Evolutionary conservation across 2,888 invertebrate species (phyloP), one percentile per base, ranked within the genome.

Genomic region (Isotomurus palustris): DNA sequence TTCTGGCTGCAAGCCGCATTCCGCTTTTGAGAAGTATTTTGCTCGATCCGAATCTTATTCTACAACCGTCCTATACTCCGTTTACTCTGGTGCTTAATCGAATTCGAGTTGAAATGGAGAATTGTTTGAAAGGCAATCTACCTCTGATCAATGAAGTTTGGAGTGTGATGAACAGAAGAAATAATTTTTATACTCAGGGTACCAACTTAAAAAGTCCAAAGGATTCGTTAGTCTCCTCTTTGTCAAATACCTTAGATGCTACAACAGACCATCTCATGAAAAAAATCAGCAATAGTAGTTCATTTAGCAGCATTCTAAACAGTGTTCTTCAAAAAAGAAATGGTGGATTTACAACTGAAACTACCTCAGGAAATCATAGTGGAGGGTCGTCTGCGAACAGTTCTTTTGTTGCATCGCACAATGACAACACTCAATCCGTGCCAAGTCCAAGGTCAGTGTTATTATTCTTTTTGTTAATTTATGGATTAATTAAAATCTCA

Each of bases 21-120:
- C 70, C 70, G 14, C 44, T 70, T 10, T 53, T 70, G 22, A 61
- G 52, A 22, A 64, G 68, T 25, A 45, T 70, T 1, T 53, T 70
- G 43, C 49, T 70, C 5, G 68, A 70, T 53, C 56, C 67, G 1
- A 61, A 53, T 21, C 45, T 70, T 6, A 70, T 67, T 36, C 54
- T 70, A 3, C 70, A 70, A 40, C 70, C 70, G 56, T 66, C 64
- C 64, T 70, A 58, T 40, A 35, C 60, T n/a, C 65, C 68, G 12
- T 64, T 70, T 38, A 53, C 64, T 21, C 60, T 62, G 10, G 56
- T 70, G 51, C 56, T 70, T 38, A 70, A 70, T 47, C 45, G 67
- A 48, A 60, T 69, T 47, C 58, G 65, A 28, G 41, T 58, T 12
- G 69, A 70, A 28, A 53, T 68, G 38, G 68, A 70, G 25, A 58